These are phyloP conservation scores for Brachionus asplanchnoidis DNA, from an alignment of 1,140 invertebrate species.

Conservation along the genomic window DNA sequence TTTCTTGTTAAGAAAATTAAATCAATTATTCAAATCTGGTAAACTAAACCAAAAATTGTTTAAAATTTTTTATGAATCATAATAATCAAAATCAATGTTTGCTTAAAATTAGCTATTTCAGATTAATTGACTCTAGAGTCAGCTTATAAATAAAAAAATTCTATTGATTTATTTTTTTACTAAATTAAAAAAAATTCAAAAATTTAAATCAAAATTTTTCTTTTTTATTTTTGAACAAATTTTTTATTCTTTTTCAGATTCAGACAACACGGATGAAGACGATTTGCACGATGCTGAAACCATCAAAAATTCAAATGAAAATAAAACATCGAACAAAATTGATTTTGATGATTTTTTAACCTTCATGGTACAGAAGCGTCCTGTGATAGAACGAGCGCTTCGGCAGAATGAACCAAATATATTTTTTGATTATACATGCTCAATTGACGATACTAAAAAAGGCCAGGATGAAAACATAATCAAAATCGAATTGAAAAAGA, in stretches of 20 bases:
- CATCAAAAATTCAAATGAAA: background rate
- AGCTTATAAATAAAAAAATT: no score
- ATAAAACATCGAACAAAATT: background rate
- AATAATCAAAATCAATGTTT: no score
- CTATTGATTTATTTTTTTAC: no score
- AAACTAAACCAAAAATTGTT: no score
- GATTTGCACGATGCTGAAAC: background rate
- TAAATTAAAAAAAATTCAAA: no score
- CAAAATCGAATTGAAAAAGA: slow-evolving; percentile 13
- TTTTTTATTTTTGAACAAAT: background rate
- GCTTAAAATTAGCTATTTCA: no score
- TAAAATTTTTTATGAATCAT: no score
- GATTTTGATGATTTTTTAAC: slow-evolving; percentile 11
- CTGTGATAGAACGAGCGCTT: slow-evolving; percentile 22
- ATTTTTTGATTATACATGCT: slow-evolving; percentile 19
- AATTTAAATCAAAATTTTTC: background rate
- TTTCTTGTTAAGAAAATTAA: no score
- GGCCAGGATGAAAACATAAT: background rate
- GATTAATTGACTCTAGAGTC: no score
- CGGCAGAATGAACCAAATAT: background rate
- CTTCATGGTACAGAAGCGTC: slow-evolving; percentile 14
- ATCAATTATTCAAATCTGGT: no score
- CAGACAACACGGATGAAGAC: background rate
- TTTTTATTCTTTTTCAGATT: background rate
- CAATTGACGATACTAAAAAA: background rate